Percentiles rank a stretch among this genome's conserved stretches.
phyloP scores from a whole-genome alignment of 2,113 vertebrate species.

The Dicentrarchus labrax region DNA sequence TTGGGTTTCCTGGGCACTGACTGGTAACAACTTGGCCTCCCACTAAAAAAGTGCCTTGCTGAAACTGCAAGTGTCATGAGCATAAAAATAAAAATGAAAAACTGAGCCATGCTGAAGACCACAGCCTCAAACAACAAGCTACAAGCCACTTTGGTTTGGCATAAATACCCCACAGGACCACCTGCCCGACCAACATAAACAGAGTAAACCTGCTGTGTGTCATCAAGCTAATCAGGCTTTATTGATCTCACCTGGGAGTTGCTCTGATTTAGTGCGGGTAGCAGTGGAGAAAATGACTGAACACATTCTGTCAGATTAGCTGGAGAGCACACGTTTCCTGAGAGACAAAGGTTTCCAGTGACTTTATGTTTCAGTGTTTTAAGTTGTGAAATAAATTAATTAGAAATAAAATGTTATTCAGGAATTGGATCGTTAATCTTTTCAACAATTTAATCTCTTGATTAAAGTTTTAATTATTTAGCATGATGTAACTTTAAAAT shows the following conservation, averaged over 20 bases:
- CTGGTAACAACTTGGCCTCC: conserved; percentile 79
- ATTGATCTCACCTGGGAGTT: conserved; percentile 47
- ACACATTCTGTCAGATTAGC: neutral
- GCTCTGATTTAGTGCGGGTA: neutral
- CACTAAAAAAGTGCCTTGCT: conserved; percentile 76
- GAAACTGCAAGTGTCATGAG: conserved; percentile 59
- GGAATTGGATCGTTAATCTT: neutral
- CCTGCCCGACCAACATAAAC: neutral
- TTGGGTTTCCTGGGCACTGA: conserved; percentile 65
- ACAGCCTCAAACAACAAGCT: neutral
- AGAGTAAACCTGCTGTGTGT: neutral
- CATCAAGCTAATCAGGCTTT: conserved; percentile 26
- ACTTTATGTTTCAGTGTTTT: neutral
- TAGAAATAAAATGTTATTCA: neutral
- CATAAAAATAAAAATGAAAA: conserved; percentile 62
- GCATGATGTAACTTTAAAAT: neutral
- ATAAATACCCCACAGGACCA: conserved; percentile 1
- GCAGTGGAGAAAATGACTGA: neutral
- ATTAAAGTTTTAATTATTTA: neutral
- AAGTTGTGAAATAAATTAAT: neutral
- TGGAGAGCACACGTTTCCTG: neutral
- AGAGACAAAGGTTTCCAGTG: neutral
- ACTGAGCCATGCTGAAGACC: conserved; percentile 1
- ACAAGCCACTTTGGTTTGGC: neutral
- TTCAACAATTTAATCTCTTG: neutral